Evolutionary conservation across 2,888 invertebrate species (phyloP).

Genomic region (Boloria euphrosyne): DNA sequence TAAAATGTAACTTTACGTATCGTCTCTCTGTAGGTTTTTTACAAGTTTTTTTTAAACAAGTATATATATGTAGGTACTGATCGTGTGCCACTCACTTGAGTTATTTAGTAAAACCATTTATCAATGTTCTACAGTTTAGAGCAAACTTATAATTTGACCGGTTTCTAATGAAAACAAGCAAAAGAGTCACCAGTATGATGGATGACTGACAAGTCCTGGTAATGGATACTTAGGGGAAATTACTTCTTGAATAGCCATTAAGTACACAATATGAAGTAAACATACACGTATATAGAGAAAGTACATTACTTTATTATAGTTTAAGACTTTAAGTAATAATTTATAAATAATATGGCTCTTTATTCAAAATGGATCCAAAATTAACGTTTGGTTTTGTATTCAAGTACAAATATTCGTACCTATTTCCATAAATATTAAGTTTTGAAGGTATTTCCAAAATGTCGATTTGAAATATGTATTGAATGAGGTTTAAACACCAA

Average conservation of each 20-base stretch:
- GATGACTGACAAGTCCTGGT: slow-evolving; percentile 35
- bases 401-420: too few species aligned
- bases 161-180: slow-evolving; percentile 33
- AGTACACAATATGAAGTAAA: background rate
- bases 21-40: too few species aligned
- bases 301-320: too few species aligned
- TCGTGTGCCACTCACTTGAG: slow-evolving; percentile 34
- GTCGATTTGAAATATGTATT: background rate
- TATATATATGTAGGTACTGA: background rate
- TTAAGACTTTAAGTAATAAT: too few species aligned
- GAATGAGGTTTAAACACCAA: too few species aligned
- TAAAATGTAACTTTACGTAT: too few species aligned
- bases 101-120: slow-evolving; percentile 36
- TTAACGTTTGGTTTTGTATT: too few species aligned
- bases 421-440: too few species aligned
- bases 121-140: slow-evolving; percentile 32
- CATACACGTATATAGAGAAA: too few species aligned
- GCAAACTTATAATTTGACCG: slow-evolving; percentile 34
- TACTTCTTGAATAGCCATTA: slow-evolving; percentile 16
- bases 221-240: slow-evolving; percentile 27
- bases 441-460: background rate
- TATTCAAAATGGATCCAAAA: too few species aligned
- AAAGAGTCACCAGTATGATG: slow-evolving; percentile 29
- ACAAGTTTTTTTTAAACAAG: too few species aligned
- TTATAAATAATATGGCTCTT: too few species aligned